Conservation (phyloP, 1,140 invertebrate species). For the Watersipora subatra region DNA sequence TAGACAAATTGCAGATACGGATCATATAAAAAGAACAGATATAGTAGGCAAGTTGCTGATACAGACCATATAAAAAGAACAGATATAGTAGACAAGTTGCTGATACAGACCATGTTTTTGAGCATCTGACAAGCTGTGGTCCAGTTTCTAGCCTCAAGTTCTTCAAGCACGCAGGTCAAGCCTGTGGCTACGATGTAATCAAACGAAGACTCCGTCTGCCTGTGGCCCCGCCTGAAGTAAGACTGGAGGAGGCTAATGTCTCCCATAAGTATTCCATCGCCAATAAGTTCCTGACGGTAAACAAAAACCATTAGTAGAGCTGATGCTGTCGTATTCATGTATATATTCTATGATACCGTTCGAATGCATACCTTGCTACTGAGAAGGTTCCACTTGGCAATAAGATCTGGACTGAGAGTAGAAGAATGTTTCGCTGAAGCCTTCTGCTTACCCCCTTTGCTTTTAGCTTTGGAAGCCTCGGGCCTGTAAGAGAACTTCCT, state of each 20-base stretch:
- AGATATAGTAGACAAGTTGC: background rate
- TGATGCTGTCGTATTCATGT: background rate
- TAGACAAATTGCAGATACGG: no score
- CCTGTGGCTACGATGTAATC: background rate
- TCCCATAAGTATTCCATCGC: background rate
- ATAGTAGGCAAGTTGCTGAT: no score
- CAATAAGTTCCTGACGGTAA: background rate
- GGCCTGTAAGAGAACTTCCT: no score
- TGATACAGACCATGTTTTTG: background rate
- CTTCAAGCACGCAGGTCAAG: background rate
- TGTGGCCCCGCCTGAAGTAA: background rate
- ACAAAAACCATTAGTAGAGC: background rate
- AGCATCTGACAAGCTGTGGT: background rate
- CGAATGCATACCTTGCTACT: background rate
- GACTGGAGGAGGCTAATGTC: background rate
- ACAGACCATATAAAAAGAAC: no score
- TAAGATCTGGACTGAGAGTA: background rate
- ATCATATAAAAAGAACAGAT: no score
- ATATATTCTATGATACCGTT: background rate
- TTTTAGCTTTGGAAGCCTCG: no score
- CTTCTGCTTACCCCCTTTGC: no score
- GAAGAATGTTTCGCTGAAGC: background rate
- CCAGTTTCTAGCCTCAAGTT: background rate
- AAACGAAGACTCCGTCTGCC: background rate
- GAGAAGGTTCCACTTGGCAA: background rate